phyloP scores from a whole-genome alignment of 2,888 invertebrate genomes.

The Drosophila histrio region DNA sequence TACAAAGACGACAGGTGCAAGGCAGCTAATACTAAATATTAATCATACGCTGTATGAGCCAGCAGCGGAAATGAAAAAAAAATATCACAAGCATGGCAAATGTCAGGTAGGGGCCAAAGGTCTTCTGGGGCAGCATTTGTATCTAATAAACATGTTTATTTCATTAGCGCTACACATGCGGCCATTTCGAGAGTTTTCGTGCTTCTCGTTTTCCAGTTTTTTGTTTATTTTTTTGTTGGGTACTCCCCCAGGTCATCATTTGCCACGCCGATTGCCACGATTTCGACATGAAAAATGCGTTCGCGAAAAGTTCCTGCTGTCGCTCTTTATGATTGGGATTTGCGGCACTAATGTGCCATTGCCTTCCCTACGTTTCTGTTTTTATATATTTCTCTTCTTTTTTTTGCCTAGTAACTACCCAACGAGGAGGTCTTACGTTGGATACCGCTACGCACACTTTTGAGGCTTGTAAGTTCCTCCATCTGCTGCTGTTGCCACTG shows the following conservation, averaged over 20 bases:
- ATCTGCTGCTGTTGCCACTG: too few species aligned
- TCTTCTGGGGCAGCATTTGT: constrained; percentile 57
- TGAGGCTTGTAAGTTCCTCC: constrained; percentile 28
- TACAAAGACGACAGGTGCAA: constrained; percentile 72
- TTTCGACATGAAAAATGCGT: constrained; percentile 77
- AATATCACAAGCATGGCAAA: constrained; percentile 2
- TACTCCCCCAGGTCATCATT: constrained; percentile 71
- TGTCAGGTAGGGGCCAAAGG: not conserved
- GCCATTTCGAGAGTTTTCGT: constrained; percentile 50
- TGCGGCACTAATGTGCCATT: constrained; percentile 73
- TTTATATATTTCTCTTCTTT: constrained; percentile 6
- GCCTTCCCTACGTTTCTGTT: constrained; percentile 37
- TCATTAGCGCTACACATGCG: constrained; percentile 74
- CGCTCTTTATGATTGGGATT: constrained; percentile 76
- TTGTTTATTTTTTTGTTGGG: constrained; percentile 20
- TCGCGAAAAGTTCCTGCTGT: constrained; percentile 64
- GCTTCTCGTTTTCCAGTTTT: constrained; percentile 9
- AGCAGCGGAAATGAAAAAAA: constrained; percentile 15
- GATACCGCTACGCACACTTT: constrained; percentile 15
- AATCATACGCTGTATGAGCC: constrained; percentile 66
- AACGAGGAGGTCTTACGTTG: constrained; percentile 15
- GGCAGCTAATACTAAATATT: constrained; percentile 63
- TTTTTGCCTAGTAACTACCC: constrained; percentile 38
- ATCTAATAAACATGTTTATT: constrained; percentile 78
- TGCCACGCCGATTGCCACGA: constrained; percentile 69